Evolutionary conservation across 2,888 invertebrate species (phyloP), one percentile per base, ranked within the genome.

Genomic region (Meiosimyza decipiens): DNA sequence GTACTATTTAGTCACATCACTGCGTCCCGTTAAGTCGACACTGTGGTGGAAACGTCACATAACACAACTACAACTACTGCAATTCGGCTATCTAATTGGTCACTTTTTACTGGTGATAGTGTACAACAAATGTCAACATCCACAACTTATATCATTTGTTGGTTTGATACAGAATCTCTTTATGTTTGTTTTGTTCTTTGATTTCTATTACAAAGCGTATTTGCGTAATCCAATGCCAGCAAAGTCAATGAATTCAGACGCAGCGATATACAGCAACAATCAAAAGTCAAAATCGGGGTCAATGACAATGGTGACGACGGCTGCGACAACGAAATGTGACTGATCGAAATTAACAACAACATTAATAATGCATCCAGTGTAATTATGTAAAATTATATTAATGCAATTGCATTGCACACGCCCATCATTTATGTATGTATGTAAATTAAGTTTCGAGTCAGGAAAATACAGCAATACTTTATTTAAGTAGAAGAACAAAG

Each of bases 1-100:
- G 0, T 94, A 96, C 84, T 96, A 96, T 83, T 89, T 95, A 13
- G 81, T 94, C 75, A 90, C 94, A 0, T 94, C 95, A 0, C 87
- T 92, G 72, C 89, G 93, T 59, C 93, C 93, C 0, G 92, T 92
- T 78, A 88, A 91, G 73, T 88, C 92, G 72, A 91, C 92, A 69
- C 84, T 93, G 0, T 94, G 94, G 93, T 94, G 95, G 93, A 96
- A 96, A 84, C 94, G 93, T 77, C 90, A 94, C 81, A 92, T 97
- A 74, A 96, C 96, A 0, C 93, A 93, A 81, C 82, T 96, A 79
- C 96, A 97, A 87, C 90, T 96, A 83, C 91, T 91, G 0, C 94
- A 94, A 83, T 94, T 94, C 81, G 86, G 90, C 49, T 80, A 90
- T 74, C 86, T 91, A 49, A 85, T 90, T 0, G 71, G 91, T 0